phyloP scores from a whole-genome alignment of 1,140 invertebrate species.

The Brachionus asplanchnoidis region DNA sequence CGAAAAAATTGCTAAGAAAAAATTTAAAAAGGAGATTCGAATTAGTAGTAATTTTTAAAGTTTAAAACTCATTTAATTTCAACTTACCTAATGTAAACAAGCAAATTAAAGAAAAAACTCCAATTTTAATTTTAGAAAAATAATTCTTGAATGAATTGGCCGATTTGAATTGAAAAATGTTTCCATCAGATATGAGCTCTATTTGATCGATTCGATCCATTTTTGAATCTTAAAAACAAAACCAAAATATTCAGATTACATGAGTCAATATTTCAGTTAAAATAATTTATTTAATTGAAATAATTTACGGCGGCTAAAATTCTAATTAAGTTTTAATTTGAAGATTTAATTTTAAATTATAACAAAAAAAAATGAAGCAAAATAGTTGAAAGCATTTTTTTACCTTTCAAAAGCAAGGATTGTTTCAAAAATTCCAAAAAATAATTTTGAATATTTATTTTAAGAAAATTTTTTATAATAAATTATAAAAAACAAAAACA shows the following conservation, averaged over 20 bases:
- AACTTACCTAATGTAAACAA: conserved; percentile 5
- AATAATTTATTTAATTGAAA: neutral
- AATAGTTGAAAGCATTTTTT: neutral
- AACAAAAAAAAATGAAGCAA: neutral
- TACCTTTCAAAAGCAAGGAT: neutral
- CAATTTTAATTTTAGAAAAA: neutral
- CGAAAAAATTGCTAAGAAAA: too few relatives aligned
- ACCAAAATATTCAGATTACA: neutral
- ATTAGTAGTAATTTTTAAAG: neutral
- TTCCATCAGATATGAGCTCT: conserved; percentile 3
- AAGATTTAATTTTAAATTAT: neutral
- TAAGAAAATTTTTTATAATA: conserved; percentile 7
- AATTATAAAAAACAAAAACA: conserved; percentile 24
- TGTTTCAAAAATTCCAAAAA: neutral
- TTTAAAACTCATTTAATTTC: neutral
- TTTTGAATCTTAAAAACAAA: neutral
- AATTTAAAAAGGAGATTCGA: too few relatives aligned
- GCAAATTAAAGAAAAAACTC: neutral
- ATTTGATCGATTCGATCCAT: conserved; percentile 11
- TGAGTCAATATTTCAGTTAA: neutral
- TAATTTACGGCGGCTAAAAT: neutral
- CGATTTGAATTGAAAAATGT: neutral
- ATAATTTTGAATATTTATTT: conserved; percentile 1
- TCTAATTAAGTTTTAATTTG: neutral
- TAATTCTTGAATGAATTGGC: neutral